Conservation (phyloP, 2,888 invertebrate genomes). For the Ditylenchus weischeri region DNA sequence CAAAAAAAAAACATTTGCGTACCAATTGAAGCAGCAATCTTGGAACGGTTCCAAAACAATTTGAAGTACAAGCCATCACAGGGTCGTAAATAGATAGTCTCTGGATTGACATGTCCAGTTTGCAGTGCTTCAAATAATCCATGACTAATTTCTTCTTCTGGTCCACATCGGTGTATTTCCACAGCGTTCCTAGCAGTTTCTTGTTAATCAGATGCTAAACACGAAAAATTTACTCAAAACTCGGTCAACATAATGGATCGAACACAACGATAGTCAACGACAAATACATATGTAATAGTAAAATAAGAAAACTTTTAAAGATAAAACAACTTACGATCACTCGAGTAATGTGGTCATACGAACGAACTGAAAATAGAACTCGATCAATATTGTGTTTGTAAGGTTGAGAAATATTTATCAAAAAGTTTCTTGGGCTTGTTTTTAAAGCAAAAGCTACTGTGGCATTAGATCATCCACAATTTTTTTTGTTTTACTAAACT, state of each 20-base stretch:
- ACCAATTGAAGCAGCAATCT: conserved; percentile 1
- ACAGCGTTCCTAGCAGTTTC: conserved; percentile 10
- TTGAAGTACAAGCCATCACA: conserved; percentile 14
- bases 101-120: not conserved
- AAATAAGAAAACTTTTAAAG: too few relatives aligned
- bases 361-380: too few relatives aligned
- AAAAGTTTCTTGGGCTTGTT: too few relatives aligned
- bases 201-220: conserved; percentile 21
- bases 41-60: conserved; percentile 14
- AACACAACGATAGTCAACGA: too few relatives aligned
- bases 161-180: conserved; percentile 9
- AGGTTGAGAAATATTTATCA: too few relatives aligned
- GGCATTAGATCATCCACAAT: too few relatives aligned
- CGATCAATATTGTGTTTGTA: too few relatives aligned
- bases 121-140: conserved; percentile 18
- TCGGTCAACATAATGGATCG: too few relatives aligned
- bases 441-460: too few relatives aligned
- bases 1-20: too few relatives aligned
- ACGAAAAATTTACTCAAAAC: not conserved
- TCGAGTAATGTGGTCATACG: conserved; percentile 13
- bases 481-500: too few relatives aligned
- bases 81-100: conserved; percentile 14
- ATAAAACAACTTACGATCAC: conserved; percentile 2
- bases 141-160: conserved; percentile 5
- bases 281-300: too few relatives aligned